Conservation (phyloP, 1,140 invertebrate species). For the Trypoxylus dichotomus region DNA sequence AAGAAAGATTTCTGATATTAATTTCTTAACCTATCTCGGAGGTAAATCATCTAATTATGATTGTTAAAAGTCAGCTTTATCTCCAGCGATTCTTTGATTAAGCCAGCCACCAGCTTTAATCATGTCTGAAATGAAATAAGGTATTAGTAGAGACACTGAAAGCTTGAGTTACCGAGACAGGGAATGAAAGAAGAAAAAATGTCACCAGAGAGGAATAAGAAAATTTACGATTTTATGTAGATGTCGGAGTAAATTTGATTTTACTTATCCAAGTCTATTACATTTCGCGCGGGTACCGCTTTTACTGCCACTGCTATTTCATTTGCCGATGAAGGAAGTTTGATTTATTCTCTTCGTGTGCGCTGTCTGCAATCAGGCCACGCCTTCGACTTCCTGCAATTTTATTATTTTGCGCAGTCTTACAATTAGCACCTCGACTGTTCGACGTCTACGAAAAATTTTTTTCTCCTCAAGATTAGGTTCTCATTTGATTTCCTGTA, state of each 20-base stretch:
- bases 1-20: too few species aligned
- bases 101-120: conserved; percentile 4
- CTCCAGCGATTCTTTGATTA: conserved; percentile 14
- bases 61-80: background rate
- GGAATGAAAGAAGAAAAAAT: conserved; percentile 9
- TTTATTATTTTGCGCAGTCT: conserved; percentile 27
- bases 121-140: conserved; percentile 17
- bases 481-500: background rate
- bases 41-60: conserved; percentile 14
- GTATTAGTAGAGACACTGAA: conserved; percentile 6
- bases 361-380: conserved; percentile 28
- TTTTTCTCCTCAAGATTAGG: background rate
- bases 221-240: conserved; percentile 29
- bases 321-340: conserved; percentile 29
- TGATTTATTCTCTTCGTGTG: conserved; percentile 26
- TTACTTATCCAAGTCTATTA: conserved; percentile 31
- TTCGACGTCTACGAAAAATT: background rate
- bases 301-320: conserved; percentile 22
- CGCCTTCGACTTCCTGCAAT: conserved; percentile 30
- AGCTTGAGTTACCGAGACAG: conserved; percentile 1
- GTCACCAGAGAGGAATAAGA: conserved; percentile 10
- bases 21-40: background rate
- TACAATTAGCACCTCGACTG: conserved; percentile 27
- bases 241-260: conserved; percentile 29
- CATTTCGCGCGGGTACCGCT: background rate